These are phyloP conservation scores for Phragmatobia fuliginosa DNA, from an alignment of 2,888 invertebrate genomes.

Conservation along the genomic window DNA sequence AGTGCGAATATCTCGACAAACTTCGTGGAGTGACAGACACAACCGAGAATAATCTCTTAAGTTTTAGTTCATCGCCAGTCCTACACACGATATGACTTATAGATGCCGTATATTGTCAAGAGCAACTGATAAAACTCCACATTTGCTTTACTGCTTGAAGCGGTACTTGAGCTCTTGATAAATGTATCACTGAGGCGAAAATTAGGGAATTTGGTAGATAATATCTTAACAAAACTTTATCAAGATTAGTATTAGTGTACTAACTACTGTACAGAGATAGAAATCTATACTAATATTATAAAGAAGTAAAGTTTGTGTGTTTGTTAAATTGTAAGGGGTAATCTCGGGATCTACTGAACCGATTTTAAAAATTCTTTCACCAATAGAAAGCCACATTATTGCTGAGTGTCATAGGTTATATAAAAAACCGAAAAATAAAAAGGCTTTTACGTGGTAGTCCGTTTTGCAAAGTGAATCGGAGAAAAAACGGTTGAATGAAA, in stretches of 20 bases:
- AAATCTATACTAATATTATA: no score
- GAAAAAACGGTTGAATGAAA: no score
- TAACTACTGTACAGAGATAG: no score
- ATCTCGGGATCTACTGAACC: no score
- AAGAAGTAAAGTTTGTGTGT: no score
- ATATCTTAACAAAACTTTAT: neutral
- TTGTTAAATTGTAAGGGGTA: no score
- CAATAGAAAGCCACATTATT: no score
- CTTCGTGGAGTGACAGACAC: constrained; percentile 56
- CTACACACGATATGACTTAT: constrained; percentile 47
- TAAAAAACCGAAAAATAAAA: no score
- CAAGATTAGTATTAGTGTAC: constrained; percentile 1
- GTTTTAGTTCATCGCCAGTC: constrained; percentile 54
- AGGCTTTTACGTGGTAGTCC: no score
- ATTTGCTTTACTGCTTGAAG: constrained; percentile 32
- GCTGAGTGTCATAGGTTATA: no score
- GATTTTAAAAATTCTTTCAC: no score
- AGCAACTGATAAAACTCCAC: constrained; percentile 47
- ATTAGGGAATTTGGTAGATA: constrained; percentile 1
- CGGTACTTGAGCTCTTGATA: neutral
- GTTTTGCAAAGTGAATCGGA: no score
- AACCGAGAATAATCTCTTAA: constrained; percentile 60
- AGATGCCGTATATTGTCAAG: constrained; percentile 48
- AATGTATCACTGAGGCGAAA: neutral
- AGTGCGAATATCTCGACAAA: constrained; percentile 59